Conservation (phyloP, 2,888 invertebrate genomes). For the Sarcophaga rosellei region DNA sequence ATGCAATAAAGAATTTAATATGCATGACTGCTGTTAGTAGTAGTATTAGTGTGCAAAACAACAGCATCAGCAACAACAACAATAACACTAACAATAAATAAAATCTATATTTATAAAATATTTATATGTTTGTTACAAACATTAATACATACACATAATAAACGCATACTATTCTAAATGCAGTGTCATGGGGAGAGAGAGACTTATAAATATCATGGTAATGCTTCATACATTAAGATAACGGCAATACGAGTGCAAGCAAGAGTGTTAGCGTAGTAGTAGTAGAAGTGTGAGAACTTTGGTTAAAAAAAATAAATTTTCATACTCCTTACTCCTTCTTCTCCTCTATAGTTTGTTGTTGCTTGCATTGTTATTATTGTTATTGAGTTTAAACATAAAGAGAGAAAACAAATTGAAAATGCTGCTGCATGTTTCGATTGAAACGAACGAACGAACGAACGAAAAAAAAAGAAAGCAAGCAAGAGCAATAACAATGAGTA, state of each 20-base stretch:
- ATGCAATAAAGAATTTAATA: constrained; percentile 14
- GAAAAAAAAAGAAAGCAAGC: not conserved
- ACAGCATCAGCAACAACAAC: not conserved
- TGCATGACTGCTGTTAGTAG: constrained; percentile 29
- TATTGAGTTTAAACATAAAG: not conserved
- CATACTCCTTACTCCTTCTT: not conserved
- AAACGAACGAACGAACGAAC: not conserved
- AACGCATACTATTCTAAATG: not conserved
- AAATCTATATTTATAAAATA: constrained; percentile 55
- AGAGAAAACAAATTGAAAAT: constrained; percentile 47
- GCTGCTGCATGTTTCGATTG: not conserved
- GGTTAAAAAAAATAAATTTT: constrained; percentile 11
- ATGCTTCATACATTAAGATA: not conserved
- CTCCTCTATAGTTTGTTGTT: not conserved
- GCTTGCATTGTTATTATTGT: constrained; percentile 6
- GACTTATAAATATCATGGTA: too few relatives aligned
- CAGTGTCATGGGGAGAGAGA: not conserved
- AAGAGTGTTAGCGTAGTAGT: not conserved
- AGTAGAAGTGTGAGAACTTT: constrained; percentile 1
- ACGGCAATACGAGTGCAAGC: not conserved
- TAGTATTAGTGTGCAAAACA: not conserved
- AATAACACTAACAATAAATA: not conserved
- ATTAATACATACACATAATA: not conserved
- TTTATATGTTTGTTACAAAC: constrained; percentile 43
- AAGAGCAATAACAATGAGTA: not conserved